Evolutionary conservation across 2,888 invertebrate genomes (phyloP), one percentile per base, ranked within the genome.

Genomic region (Drosophila rellima): DNA sequence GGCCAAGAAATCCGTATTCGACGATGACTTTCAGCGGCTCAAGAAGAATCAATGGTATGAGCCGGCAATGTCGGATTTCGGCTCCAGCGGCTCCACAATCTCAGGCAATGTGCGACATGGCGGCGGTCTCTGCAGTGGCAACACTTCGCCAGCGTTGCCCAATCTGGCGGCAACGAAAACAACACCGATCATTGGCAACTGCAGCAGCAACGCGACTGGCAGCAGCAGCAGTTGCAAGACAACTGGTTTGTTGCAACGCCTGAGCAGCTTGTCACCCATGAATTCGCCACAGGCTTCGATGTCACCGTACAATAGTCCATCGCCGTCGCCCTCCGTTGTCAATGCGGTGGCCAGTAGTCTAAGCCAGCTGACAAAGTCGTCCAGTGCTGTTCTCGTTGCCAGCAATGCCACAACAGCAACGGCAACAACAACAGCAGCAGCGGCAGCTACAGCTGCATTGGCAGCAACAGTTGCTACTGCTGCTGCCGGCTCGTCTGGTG

Each of bases 1-100:
- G 88, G 97, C 98, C 5, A 97, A 97, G 92, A 95, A 96, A 74
- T 98, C 98, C 55, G 97, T 99, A 57, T 98, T 99, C 92, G 99
- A 99, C 91, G 98, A 98, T 92, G 99, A 99, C 92, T 95, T 96
- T 40, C 98, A 98, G 92, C 94, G 99, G 35, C 94, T 99, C 65
- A 98, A 98, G 92, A 97, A 97, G 88, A 94, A 95, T 91, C 95
- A 98, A 92, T 95, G 97, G 93, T 95, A 97, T 93, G 95, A 98
- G 93, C 95, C 94, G 70, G 23, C 79, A 3, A 62, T 74, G 15
- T 65, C 80, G 0, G 91, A 91, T 17, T 77, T 70, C 11, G 61
- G n/a, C n/a, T n/a, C 44, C 47, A 20, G 67, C 8, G 57, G 74
- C 15, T 64, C 78, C 3, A 45, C 66, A 13, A 15, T 55, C 1